Base-by-base conservation (phyloP, 2,113 vertebrate species). In the Chelonoidis abingdonii region DNA sequence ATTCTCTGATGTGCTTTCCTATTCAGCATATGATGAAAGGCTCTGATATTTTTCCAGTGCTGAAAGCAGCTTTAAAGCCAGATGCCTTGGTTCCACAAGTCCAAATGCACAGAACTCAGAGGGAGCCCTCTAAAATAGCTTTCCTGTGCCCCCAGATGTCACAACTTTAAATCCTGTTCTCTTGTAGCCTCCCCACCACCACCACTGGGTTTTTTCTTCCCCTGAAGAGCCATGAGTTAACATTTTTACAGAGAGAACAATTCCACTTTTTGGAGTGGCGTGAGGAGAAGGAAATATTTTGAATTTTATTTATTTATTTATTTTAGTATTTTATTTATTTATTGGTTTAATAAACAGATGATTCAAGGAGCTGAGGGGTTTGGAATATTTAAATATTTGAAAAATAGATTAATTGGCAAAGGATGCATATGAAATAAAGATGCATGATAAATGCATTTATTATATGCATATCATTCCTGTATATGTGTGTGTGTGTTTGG, bases 41-140 rank as follows among this genome's bases (percentile, higher is more conserved):
- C 8, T 3, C 16, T 83, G 31, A 3, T 90, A 38, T 80, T 94
- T 92, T 90, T 75, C 44, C 47, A 85, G 35, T 31, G 35, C 47
- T 87, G 31, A 91, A n/a, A 80, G 6, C 22, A 41, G 41, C 21
- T 38, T 65, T 41, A 86, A 88, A 96, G 57, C 50, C 0, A 1
- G 2, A 31, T 85, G 35, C 2, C 19, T 87, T 57, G 50, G 1
- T 79, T 91, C 65, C 80, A 25, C 53, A 80, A 81, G 2, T 87
- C 72, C 54, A 90, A 80, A 94, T 75, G 47, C 82, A 57, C 0
- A 1, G 65, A 93, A 52, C 83, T 91, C 54, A 80, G 92, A 82
- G 59, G 5, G 27, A 88, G 75, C 31, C 54, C 65, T 93, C 50
- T 90, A 76, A 96, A 94, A 91, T 88, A 81, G 49, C 81, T 53